phyloP scores from a whole-genome alignment of 2,888 invertebrate genomes.

The Calameuta pallipes region DNA sequence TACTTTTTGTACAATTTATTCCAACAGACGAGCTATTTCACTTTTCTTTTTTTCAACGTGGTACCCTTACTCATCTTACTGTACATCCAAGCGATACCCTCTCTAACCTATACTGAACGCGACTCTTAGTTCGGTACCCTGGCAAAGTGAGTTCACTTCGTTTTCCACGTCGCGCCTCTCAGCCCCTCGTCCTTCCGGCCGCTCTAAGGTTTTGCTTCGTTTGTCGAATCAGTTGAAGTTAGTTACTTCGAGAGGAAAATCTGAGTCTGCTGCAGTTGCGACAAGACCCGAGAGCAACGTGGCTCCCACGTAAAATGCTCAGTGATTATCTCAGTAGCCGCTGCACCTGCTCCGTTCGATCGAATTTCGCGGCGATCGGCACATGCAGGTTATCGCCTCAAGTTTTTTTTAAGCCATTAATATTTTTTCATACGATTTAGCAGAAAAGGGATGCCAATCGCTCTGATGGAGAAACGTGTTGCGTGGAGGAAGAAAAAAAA shows the following conservation, averaged over 20 bases:
- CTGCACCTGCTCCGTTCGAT: background rate
- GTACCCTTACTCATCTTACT: background rate
- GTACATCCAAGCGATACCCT: background rate
- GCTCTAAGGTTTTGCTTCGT: background rate
- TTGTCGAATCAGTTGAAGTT: background rate
- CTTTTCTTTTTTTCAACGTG: background rate
- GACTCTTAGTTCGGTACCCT: background rate
- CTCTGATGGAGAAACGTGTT: background rate
- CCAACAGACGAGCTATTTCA: background rate
- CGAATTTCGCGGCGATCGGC: background rate
- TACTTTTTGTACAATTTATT: background rate
- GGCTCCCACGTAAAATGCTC: background rate
- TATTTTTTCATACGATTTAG: background rate
- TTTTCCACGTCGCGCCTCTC: background rate
- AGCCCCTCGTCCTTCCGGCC: background rate
- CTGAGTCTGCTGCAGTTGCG: background rate
- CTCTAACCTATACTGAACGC: background rate
- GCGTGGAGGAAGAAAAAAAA: background rate
- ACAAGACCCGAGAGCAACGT: background rate
- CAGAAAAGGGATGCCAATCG: background rate
- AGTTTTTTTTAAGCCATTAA: background rate
- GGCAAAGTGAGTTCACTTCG: background rate
- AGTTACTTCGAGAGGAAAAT: background rate
- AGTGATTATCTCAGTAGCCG: background rate
- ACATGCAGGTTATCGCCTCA: background rate